Conservation (phyloP, 2,113 vertebrate species). For the Pyrgilauda ruficollis region DNA sequence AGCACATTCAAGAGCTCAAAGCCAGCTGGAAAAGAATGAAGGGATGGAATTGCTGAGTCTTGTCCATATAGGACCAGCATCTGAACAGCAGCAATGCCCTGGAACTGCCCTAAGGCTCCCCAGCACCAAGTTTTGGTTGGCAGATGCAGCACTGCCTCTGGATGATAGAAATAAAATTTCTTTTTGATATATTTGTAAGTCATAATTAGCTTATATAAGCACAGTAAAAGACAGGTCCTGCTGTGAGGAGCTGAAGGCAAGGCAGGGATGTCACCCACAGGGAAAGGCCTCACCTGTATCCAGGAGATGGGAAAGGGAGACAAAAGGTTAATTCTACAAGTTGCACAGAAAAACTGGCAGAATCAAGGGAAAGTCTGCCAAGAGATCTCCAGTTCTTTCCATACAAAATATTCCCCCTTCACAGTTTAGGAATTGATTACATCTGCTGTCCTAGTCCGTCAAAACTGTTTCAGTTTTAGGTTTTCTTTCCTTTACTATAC, state of each 20-base stretch:
- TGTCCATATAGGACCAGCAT: not conserved
- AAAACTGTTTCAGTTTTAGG: not conserved
- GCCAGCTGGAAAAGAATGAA: not conserved
- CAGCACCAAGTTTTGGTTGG: not conserved
- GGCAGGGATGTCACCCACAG: not conserved
- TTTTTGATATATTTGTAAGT: not conserved
- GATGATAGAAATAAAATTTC: not conserved
- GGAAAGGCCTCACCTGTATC: not conserved
- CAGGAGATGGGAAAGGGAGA: not conserved
- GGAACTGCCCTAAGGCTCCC: not conserved
- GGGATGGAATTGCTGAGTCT: not conserved
- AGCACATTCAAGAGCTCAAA: not conserved
- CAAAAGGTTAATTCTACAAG: not conserved
- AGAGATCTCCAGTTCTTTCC: not conserved
- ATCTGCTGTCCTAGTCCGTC: not conserved
- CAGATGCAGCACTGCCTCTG: not conserved
- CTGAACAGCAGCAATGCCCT: not conserved
- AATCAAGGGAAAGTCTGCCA: not conserved
- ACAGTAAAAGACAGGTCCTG: not conserved
- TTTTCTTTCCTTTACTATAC: not conserved
- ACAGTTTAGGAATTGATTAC: not conserved
- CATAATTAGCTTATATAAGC: not conserved
- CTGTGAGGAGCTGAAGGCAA: not conserved
- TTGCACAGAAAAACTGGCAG: not conserved
- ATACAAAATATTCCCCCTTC: not conserved